phyloP scores from a whole-genome alignment of 2,113 vertebrate species.

The Notiomystis cincta region DNA sequence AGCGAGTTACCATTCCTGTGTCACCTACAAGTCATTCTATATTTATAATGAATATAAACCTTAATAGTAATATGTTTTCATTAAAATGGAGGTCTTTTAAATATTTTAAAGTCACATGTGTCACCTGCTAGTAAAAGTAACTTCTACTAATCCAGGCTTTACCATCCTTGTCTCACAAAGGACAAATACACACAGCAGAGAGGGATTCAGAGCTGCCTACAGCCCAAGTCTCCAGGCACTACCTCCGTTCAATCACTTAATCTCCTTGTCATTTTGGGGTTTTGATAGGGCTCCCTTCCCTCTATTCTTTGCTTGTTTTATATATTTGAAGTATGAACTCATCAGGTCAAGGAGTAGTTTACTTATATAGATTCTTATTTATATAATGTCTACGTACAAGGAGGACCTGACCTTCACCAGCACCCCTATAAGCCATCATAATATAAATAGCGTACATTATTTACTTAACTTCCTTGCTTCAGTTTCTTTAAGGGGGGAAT shows the following conservation, averaged over 20 bases:
- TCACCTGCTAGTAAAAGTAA: constrained; percentile 1
- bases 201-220: not conserved
- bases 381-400: constrained; percentile 46
- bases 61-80: not conserved
- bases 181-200: not conserved
- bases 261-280: not conserved
- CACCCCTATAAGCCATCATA: constrained; percentile 51
- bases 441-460: constrained; percentile 59
- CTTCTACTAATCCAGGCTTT: not conserved
- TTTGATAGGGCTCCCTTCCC: not conserved
- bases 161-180: not conserved
- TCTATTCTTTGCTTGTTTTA: constrained; percentile 16
- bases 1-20: not conserved
- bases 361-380: constrained; percentile 57
- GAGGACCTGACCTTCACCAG: constrained; percentile 61
- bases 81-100: not conserved
- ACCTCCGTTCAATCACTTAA: not conserved
- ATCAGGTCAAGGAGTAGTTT: constrained; percentile 55
- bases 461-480: constrained; percentile 64
- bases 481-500: constrained; percentile 61
- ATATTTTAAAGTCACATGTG: not conserved
- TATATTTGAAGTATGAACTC: constrained; percentile 51
- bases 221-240: not conserved
- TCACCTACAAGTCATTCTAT: not conserved
- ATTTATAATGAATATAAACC: not conserved